Conservation (phyloP, 2,888 invertebrate genomes). For the Ichneumoninae sp. region DNA sequence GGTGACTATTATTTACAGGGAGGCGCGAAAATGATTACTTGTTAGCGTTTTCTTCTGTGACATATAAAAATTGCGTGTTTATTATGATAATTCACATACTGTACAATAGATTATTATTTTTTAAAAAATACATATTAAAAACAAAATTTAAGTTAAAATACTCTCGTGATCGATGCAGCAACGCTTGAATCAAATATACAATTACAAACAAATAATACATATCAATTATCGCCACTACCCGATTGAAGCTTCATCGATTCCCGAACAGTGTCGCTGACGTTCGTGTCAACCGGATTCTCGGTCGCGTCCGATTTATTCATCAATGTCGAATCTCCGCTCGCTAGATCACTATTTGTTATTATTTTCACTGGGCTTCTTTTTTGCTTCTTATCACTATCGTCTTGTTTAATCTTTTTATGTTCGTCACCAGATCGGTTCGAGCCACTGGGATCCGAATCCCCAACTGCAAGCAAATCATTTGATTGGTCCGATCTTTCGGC, state of each 20-base stretch:
- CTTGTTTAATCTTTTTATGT: background rate
- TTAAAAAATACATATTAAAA: background rate
- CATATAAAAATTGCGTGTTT: background rate
- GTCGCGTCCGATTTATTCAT: constrained; percentile 1
- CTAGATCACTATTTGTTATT: background rate
- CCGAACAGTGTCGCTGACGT: background rate
- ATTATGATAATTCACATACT: background rate
- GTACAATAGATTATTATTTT: constrained; percentile 13
- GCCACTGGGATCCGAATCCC: background rate
- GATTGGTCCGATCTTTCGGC: background rate
- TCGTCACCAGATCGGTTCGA: background rate
- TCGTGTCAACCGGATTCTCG: background rate
- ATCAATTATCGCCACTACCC: constrained; percentile 64
- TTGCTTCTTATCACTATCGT: background rate
- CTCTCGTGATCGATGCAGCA: background rate
- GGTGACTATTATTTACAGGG: no score
- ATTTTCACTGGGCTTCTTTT: background rate
- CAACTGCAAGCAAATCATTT: background rate
- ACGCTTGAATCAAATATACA: background rate
- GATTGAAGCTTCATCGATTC: constrained; percentile 3
- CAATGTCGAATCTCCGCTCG: constrained; percentile 39
- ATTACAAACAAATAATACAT: constrained; percentile 6
- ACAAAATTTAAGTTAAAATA: background rate
- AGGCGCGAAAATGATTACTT: background rate
- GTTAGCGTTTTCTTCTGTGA: background rate